These are phyloP conservation scores for Gallinago media DNA, from an alignment of 2,113 vertebrate species.

Conservation along the genomic window DNA sequence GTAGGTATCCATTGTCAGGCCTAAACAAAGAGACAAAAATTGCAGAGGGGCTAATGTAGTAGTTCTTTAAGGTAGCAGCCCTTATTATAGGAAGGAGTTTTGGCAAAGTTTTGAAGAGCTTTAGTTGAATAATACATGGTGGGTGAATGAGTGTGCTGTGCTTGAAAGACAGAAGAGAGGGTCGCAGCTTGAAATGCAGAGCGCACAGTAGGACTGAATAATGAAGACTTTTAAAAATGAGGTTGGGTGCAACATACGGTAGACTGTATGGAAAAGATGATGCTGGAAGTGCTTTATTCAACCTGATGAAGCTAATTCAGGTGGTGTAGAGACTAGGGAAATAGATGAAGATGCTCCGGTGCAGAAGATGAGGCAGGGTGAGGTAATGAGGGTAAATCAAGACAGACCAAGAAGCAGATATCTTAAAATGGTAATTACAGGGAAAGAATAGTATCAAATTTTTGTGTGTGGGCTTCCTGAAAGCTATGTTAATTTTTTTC, in stretches of 20 bases:
- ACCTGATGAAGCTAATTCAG: neutral
- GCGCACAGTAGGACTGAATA: neutral
- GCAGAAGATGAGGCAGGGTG: neutral
- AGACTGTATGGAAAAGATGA: neutral
- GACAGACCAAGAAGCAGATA: neutral
- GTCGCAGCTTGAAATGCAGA: neutral
- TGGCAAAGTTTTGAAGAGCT: neutral
- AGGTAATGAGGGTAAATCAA: neutral
- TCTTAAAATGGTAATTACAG: neutral
- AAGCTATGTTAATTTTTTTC: neutral
- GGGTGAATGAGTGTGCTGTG: neutral
- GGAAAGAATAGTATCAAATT: neutral
- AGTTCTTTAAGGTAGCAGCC: neutral
- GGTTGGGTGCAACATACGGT: neutral
- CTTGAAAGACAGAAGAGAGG: neutral
- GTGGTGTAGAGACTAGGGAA: neutral
- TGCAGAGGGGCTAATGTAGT: neutral
- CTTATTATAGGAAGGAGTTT: neutral
- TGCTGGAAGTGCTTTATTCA: neutral
- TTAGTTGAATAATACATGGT: neutral
- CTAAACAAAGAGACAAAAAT: neutral
- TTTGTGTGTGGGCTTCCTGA: fast-evolving
- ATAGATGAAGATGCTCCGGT: neutral
- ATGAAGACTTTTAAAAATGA: neutral
- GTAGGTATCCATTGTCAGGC: neutral